Base-by-base conservation (phyloP, 2,797 vertebrate genomes). In the Prionace glauca region DNA sequence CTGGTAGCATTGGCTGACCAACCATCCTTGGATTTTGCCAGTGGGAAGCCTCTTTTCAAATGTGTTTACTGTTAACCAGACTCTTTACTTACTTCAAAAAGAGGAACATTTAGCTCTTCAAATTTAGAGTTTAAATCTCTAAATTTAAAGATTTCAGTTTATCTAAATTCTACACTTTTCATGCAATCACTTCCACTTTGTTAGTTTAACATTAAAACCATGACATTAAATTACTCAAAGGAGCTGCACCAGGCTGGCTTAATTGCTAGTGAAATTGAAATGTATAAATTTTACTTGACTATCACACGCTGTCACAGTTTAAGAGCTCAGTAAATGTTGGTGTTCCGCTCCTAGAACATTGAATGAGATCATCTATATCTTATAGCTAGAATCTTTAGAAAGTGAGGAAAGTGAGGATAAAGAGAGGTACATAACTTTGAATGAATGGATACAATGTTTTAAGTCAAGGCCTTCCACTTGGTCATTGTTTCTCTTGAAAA, bases 211-310 rank as follows among this genome's bases (percentile, higher is more conserved):
- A 11, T 45, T 32, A 60, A 77, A 95, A 77, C 71, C 72, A 95
- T 77, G 77, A 95, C 32, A 74, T 3, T 8, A 60, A 45, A 95
- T 77, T 29, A 32, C 14, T 95, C 93, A 77, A 29, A 50, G 36
- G 12, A 94, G n/a, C 71, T 74, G 41, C n/a, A 56, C 45, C 72
- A 77, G 41, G 16, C 50, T 32, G 18, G 1, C 71, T 95, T 95
- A 74, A 95, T 95, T 74, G 26, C 93, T 95, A 26, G 18, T 74
- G 71, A 77, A 95, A 95, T 95, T 56, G 45, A 95, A 95, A 77
- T 77, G 71, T 77, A n/a, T 56, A 77, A 74, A 74, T 95, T 95
- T 95, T 95, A 26, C 24, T 77, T 77, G 93, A 56, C 71, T 74
- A 95, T 32, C 93, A 74, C 69, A 74, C 32, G 29, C 93, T 60